Percentiles rank a stretch among this genome's conserved stretches.
These are phyloP conservation scores for Helleia helle DNA, from an alignment of 2,888 invertebrate species.

Conservation along the genomic window DNA sequence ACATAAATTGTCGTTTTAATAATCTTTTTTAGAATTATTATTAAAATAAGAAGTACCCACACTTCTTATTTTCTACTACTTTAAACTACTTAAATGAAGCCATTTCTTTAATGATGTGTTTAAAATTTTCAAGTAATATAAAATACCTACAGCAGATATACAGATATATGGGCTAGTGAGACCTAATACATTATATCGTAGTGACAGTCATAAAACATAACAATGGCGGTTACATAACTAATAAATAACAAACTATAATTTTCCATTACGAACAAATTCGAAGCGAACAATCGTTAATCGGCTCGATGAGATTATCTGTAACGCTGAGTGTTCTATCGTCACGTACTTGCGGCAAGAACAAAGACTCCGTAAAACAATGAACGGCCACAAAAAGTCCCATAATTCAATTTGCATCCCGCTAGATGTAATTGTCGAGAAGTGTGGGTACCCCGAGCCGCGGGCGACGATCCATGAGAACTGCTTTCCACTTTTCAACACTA, in stretches of 20 bases:
- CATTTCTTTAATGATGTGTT: too few species aligned
- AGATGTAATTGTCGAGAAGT: slow-evolving; percentile 57
- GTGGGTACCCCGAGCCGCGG: slow-evolving; percentile 48
- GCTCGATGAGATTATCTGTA: slow-evolving; percentile 50
- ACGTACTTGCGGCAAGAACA: slow-evolving; percentile 61
- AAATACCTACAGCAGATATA: too few species aligned
- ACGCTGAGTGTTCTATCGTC: slow-evolving; percentile 62
- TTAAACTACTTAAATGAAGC: too few species aligned
- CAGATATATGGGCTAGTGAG: background rate
- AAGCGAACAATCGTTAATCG: slow-evolving; percentile 54
- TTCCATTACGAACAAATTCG: slow-evolving; percentile 54
- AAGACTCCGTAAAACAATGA: slow-evolving; percentile 61
- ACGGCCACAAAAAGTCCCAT: slow-evolving; percentile 67
- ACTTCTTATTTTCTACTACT: too few species aligned
- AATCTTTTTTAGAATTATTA: too few species aligned
- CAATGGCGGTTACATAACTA: slow-evolving; percentile 68
- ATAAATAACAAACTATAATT: slow-evolving; percentile 68
- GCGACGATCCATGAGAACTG: slow-evolving; percentile 51
- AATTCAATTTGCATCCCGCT: slow-evolving; percentile 73
- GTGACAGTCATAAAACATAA: slow-evolving; percentile 28
- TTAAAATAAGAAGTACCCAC: too few species aligned
- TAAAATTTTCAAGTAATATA: too few species aligned
- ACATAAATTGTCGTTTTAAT: slow-evolving; percentile 5
- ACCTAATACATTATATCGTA: background rate
- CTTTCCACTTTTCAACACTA: slow-evolving; percentile 71